Evolutionary conservation across 1,140 invertebrate genomes (phyloP), one percentile per base, ranked within the genome.

Genomic region (Drosophila pachea): DNA sequence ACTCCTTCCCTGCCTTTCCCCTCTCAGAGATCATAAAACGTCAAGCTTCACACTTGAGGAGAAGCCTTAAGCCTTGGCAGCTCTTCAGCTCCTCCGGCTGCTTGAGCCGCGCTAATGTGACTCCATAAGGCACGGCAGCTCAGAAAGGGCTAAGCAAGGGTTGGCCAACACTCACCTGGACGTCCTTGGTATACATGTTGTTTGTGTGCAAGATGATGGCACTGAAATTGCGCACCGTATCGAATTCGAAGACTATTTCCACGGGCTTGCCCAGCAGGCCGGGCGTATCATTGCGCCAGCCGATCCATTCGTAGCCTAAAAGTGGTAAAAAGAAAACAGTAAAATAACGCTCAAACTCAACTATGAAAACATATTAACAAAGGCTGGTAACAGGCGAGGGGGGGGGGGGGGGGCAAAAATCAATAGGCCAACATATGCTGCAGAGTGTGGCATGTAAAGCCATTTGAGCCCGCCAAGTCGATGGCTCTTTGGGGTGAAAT

Each of bases 251-350:
- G n/a, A 93, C 89, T 56, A 96, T 92, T 89, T 95, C 93, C 6
- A 95, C 88, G 14, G 91, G 91, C 72, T 91, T 91, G 35, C 92
- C 92, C 53, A 92, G 40, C 45, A 88, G 90, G 6, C 91, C 90
- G 64, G 89, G 90, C 29, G 92, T 91, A 55, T 94, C 93, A 88
- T 95, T 94, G 62, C 92, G 93, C 97, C 97, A 98, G 35, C 96
- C 97, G 40, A 98, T 93, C 97, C 97, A 98, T 73, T 95, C 93
- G 69, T 94, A 95, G 65, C 95, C 95, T 91, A 90, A 54, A 89
- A 91, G 38, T n/a, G 12, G 12, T 40, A 11, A 87, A 54, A 58
- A 76, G 54, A 62, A 54, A 71, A 52, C 67, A 69, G 35, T 58
- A 69, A 69, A 74, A 72, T 14, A 52, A 1, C 22, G 22, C 22